Evolutionary conservation across 2,888 invertebrate genomes (phyloP).

Genomic region (Helicoverpa assulta): DNA sequence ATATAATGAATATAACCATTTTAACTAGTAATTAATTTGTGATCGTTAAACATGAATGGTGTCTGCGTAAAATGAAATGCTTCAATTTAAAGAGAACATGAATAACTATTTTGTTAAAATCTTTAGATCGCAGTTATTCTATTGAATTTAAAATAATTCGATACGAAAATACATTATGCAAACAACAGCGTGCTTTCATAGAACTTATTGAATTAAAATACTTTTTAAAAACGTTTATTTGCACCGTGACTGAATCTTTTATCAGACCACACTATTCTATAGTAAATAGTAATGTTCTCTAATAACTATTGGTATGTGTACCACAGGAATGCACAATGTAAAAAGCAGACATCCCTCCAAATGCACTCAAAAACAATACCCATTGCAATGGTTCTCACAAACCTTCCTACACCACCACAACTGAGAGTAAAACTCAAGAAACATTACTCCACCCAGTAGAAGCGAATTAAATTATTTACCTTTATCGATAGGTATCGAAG

Average conservation of each 20-base stretch:
- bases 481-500: slow-evolving; percentile 60
- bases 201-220: too few species aligned
- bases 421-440: slow-evolving; percentile 18
- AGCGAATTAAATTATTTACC: slow-evolving; percentile 64
- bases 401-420: not conserved
- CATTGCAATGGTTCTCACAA: not conserved
- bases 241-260: too few species aligned
- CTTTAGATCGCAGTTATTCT: not conserved
- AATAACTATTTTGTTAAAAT: not conserved
- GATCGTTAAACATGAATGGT: not conserved
- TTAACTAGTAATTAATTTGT: not conserved
- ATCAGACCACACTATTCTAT: too few species aligned
- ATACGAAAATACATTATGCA: not conserved
- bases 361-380: not conserved
- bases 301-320: too few species aligned
- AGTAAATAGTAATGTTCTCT: too few species aligned
- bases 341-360: not conserved
- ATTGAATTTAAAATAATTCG: not conserved
- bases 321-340: too few species aligned
- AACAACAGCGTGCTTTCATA: not conserved
- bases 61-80: not conserved
- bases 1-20: slow-evolving; percentile 11
- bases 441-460: slow-evolving; percentile 49
- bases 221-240: too few species aligned
- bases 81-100: not conserved